Base-by-base conservation (phyloP, 1,140 invertebrate genomes). In the Antheraea mylitta region DNA sequence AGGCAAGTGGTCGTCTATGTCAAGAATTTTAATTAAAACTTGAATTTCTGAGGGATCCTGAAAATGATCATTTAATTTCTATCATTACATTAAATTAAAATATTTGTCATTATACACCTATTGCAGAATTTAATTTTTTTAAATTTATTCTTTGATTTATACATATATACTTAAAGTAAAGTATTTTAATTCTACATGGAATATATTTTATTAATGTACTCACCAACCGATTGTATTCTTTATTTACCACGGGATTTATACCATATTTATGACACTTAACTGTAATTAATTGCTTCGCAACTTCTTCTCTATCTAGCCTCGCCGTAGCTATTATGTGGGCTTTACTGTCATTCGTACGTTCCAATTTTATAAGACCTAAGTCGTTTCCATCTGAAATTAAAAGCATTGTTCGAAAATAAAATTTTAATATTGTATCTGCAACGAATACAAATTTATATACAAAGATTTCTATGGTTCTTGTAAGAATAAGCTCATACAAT, bases 1-100 rank as follows among this genome's bases (percentile, higher is more conserved):
- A 0, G 96, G 96, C 16, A 94, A 82, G 79, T 97, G 96, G 76
- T 97, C 96, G 71, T 97, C 96, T 38, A 96, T 94, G 67, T 97
- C 96, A 0, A 94, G 60, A 0, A 97, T 85, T 69, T 93, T 94
- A 0, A 97, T 91, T 0, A 94, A 77, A 0, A 97, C 87, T 75
- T 96, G 95, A 11, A 95, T 93, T 83, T 96, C 95, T 11, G 95
- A 95, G 0, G 95, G 93, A 81, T 97, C 96, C 83, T 95, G 93
- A 6, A 92, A 6, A 90, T 88, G 69, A 22, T 36, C 18, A 22
- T 42, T 9, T 42, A 42, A 9, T 11, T 9, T 9, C 11, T 1
- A 42, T 42, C 7, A 42, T 42, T 18, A 18, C 16, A 18, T 60
- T 18, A 22, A 9, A 18, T 60, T 18, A 18, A 38, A 65, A 7